A percentile compares a stretch with the other conserved stretches of the same genome.
phyloP scores from a whole-genome alignment of 2,888 invertebrate species.

The Eustalomyia histrio region DNA sequence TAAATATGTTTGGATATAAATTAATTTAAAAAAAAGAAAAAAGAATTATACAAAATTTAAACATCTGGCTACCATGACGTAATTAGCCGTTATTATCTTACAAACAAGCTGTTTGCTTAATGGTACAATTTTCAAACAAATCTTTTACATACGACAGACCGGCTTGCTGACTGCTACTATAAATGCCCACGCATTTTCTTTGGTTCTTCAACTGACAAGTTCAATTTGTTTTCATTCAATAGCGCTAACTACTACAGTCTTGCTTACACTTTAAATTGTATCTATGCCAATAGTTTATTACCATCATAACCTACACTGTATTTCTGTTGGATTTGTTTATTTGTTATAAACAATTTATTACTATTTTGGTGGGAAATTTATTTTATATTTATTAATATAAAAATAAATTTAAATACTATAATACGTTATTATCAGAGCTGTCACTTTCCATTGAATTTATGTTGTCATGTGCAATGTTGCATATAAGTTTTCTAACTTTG shows the following conservation, averaged over 20 bases:
- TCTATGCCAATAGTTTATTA: not conserved
- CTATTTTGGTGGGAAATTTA: not conserved
- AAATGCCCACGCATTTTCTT: slow-evolving; percentile 26
- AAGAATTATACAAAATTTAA: not conserved
- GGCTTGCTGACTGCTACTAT: slow-evolving; percentile 6
- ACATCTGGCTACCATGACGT: slow-evolving; percentile 55
- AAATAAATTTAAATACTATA: not conserved
- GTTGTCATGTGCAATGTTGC: no score
- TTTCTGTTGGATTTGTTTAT: not conserved
- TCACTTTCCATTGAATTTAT: no score
- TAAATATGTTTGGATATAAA: not conserved
- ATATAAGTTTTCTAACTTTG: no score
- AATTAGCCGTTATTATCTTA: slow-evolving; percentile 15
- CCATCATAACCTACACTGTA: not conserved
- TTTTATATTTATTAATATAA: not conserved
- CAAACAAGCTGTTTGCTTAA: not conserved
- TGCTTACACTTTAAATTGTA: not conserved
- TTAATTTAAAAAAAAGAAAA: slow-evolving; percentile 11
- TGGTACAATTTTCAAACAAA: not conserved
- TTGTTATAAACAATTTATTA: not conserved
- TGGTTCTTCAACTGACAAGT: not conserved
- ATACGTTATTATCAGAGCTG: no score
- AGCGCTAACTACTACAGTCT: not conserved
- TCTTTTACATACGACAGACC: slow-evolving; percentile 7
- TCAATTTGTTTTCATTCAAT: not conserved